Percentiles rank a stretch among this genome's conserved stretches.
Conservation (phyloP, 2,113 vertebrate species). For the Chunga burmeisteri region DNA sequence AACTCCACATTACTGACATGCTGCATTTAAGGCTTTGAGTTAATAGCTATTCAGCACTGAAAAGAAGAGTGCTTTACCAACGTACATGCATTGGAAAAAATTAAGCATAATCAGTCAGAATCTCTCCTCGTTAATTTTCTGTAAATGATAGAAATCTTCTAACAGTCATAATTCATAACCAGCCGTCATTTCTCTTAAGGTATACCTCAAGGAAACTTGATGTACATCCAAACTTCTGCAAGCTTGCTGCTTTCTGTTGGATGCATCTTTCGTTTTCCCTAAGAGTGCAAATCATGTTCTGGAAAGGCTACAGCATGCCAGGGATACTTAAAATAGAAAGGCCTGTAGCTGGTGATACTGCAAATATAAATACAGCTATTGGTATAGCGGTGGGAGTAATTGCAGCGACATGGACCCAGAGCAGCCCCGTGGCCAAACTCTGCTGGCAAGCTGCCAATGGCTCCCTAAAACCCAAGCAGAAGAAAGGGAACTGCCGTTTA, state of each 20-base stretch:
- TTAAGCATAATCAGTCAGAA: background rate
- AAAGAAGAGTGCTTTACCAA: background rate
- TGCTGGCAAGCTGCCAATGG: background rate
- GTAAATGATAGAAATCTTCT: background rate
- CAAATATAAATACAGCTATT: slow-evolving; percentile 48
- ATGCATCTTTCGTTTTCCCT: slow-evolving; percentile 35
- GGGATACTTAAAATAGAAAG: slow-evolving; percentile 52
- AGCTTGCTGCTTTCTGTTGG: slow-evolving; percentile 51
- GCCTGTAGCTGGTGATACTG: slow-evolving; percentile 23
- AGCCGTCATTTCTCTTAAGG: slow-evolving; percentile 16
- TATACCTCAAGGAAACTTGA: slow-evolving; percentile 44
- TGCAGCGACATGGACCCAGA: background rate
- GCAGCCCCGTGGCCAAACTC: background rate
- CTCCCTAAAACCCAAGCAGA: background rate
- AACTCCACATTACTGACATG: background rate
- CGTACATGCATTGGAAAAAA: background rate
- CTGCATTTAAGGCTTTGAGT: background rate
- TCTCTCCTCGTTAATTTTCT: background rate
- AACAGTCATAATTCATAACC: slow-evolving; percentile 20
- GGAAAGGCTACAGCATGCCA: slow-evolving; percentile 43
- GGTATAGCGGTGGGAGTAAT: background rate
- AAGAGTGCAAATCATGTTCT: slow-evolving; percentile 46
- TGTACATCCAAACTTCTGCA: slow-evolving; percentile 58
- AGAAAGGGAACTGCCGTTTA: background rate
- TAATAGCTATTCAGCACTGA: background rate